Base-by-base conservation (phyloP, 2,113 vertebrate species). In the Polyodon spathula region DNA sequence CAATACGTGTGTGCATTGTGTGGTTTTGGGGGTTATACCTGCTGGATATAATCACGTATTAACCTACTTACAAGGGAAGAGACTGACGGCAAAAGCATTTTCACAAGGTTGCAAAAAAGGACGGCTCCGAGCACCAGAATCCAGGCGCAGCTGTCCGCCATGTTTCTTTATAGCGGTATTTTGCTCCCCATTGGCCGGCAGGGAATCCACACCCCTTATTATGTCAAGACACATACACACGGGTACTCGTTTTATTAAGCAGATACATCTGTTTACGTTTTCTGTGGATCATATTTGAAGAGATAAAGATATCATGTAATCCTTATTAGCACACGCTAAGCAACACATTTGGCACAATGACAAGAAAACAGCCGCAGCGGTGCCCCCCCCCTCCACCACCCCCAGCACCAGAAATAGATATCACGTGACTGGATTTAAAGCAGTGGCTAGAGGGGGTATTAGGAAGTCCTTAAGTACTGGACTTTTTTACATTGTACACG, bases 61-160 rank as follows among this genome's bases (percentile, higher is more conserved):
- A 8, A 2, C 38, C 38, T 64, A 68, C 66, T 68, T 61, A 66
- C 61, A 40, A 46, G 59, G 10, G 59, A 54, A 54, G 66, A 55
- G 57, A 63, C 37, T 16, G 38, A 59, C 58, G 54, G 56, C 38
- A 56, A 59, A 40, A 46, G 43, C 64, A 57, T 62, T 61, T 68
- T 58, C 16, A 65, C n/a, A 16, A 57, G 53, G 58, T 54, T 87
- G 41, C 84, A 85, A 15, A 86, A 60, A 72, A 85, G 86, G 9
- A 86, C 84, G 5, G 79, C 84, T 1, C 69, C 64, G 27, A 84
- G 69, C 40, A 87, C 81, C 40, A 88, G 68, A 4, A 84, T 76
- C 81, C 83, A 84, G 16, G 70, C 62, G 52, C 50, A 64, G 46
- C 71, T 69, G 71, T 77, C 72, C 83, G 81, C 84, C 84, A 85